Conservation (phyloP, 2,888 invertebrate genomes). For the Steinernema hermaphroditum region DNA sequence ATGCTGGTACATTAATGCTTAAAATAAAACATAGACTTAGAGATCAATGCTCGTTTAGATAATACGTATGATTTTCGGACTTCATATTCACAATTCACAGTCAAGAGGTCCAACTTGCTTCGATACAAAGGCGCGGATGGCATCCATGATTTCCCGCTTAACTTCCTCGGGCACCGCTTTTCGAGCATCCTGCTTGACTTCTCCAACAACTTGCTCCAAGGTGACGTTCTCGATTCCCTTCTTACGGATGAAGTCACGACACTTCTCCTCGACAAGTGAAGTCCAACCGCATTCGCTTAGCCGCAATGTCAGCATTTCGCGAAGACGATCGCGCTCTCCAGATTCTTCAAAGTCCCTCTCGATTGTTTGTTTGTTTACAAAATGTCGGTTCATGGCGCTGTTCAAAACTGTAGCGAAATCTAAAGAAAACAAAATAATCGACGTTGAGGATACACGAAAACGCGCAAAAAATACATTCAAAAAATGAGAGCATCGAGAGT, state of each 20-base stretch:
- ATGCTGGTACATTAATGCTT: not conserved
- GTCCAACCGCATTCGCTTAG: slow-evolving; percentile 5
- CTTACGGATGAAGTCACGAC: not conserved
- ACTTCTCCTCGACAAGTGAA: not conserved
- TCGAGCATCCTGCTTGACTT: not conserved
- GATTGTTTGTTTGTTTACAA: not conserved
- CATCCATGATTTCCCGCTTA: not conserved
- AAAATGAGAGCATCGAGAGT: too few species aligned
- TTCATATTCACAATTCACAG: too few species aligned
- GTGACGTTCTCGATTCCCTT: not conserved
- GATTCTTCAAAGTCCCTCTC: slow-evolving; percentile 1
- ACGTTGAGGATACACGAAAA: too few species aligned
- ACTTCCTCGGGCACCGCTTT: not conserved
- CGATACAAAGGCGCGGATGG: not conserved
- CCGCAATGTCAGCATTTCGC: not conserved
- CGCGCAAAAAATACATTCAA: too few species aligned
- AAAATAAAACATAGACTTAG: not conserved
- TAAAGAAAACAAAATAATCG: too few species aligned
- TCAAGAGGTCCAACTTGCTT: too few species aligned
- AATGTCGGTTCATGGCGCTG: too few species aligned
- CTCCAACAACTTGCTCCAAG: not conserved
- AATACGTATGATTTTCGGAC: too few species aligned
- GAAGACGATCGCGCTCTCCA: not conserved
- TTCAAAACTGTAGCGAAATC: too few species aligned
- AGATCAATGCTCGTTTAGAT: not conserved